Percentiles rank a stretch among this genome's conserved stretches.
Conservation (phyloP, 2,888 invertebrate genomes). For the Drosophila stalkeri region DNA sequence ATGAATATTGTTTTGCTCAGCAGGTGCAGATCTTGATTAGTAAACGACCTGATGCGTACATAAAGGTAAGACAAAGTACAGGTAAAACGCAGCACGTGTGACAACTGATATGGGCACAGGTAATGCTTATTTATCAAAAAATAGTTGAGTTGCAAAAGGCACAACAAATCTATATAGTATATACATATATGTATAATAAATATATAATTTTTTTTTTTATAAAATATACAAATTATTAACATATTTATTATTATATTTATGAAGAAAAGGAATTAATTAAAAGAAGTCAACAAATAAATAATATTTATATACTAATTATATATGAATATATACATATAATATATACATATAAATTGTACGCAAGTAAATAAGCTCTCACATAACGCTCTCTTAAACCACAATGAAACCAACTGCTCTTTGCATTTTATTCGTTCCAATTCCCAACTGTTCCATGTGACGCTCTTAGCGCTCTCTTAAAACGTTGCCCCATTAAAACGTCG, state of each 20-base stretch:
- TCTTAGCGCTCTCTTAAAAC: slow-evolving; percentile 34
- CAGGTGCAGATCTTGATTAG: slow-evolving; percentile 38
- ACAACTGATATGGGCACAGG: slow-evolving; percentile 23
- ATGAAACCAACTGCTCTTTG: slow-evolving; percentile 6
- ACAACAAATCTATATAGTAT: too few relatives aligned
- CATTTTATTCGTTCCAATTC: slow-evolving; percentile 44
- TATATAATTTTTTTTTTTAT: too few relatives aligned
- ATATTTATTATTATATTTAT: too few relatives aligned
- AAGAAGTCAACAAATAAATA: not conserved
- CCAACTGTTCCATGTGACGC: slow-evolving; percentile 45
- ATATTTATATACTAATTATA: too few relatives aligned
- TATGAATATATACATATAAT: not conserved
- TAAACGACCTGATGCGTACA: slow-evolving; percentile 10
- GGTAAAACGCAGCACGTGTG: slow-evolving; percentile 34
- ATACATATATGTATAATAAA: not conserved
- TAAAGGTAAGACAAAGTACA: not conserved
- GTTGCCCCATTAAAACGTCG: slow-evolving; percentile 15
- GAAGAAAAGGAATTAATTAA: too few relatives aligned
- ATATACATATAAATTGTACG: too few relatives aligned
- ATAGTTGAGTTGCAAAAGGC: too few relatives aligned
- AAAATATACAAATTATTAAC: too few relatives aligned
- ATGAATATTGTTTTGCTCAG: not conserved
- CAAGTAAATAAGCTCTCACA: not conserved
- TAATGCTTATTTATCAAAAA: slow-evolving; percentile 25
- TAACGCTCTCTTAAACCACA: slow-evolving; percentile 36